Conservation (phyloP, 2,113 vertebrate genomes). For the Cheilinus undulatus region DNA sequence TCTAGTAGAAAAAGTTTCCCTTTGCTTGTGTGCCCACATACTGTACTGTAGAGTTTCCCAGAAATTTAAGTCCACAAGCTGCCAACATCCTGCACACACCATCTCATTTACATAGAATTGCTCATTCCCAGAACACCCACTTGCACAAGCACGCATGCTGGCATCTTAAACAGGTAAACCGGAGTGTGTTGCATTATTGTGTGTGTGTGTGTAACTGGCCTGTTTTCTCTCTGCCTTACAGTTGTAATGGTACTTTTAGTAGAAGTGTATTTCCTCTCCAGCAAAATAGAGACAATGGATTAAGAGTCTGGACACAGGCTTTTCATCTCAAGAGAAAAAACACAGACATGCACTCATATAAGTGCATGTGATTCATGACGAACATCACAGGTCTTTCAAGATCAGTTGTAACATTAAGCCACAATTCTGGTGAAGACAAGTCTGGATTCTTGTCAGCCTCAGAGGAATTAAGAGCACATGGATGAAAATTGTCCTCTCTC, state of each 20-base stretch:
- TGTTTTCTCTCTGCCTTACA: slow-evolving; percentile 16
- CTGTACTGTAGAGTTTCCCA: not conserved
- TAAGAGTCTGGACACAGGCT: slow-evolving; percentile 8
- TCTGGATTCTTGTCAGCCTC: slow-evolving; percentile 19
- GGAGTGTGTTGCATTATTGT: slow-evolving; percentile 27
- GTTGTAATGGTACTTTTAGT: slow-evolving; percentile 40
- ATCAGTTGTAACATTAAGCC: slow-evolving; percentile 46
- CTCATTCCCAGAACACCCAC: not conserved
- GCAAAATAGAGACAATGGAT: slow-evolving; percentile 32
- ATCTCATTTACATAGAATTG: not conserved
- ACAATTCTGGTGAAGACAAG: slow-evolving; percentile 30
- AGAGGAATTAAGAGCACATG: slow-evolving; percentile 13
- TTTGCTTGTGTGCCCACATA: slow-evolving; percentile 9
- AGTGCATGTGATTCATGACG: slow-evolving; percentile 1
- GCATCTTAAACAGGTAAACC: slow-evolving; percentile 7
- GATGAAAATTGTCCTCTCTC: slow-evolving; percentile 39
- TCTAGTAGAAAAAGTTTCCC: slow-evolving; percentile 40
- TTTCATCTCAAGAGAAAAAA: slow-evolving; percentile 13
- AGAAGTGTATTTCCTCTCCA: slow-evolving; percentile 19
- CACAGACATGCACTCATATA: slow-evolving; percentile 9
- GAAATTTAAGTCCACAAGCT: not conserved
- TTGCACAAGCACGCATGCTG: not conserved
- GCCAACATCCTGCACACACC: not conserved
- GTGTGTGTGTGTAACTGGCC: slow-evolving; percentile 15
- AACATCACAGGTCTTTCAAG: slow-evolving; percentile 56